Evolutionary conservation across 2,113 vertebrate genomes (phyloP), one percentile per base, ranked within the genome.

Genomic region (Nanorana parkeri): DNA sequence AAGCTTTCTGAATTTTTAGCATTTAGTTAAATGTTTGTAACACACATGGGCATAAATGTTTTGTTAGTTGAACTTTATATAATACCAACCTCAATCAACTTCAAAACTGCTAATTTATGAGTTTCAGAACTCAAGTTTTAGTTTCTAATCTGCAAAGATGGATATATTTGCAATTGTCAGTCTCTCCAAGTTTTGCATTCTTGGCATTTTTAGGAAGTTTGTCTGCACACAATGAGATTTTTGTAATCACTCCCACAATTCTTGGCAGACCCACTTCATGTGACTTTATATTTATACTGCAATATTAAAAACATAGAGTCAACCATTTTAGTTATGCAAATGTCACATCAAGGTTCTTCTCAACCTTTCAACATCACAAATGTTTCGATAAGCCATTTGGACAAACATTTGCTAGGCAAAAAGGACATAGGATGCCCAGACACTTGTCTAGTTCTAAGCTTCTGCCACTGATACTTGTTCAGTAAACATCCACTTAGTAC

Each of bases 131-230:
- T 26, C 20, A 0, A 10, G 51, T 52, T 52, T 58, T 32, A 16
- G n/a, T 19, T 20, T 73, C 11, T 21, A 21, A 73, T 72, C 69
- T 55, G 17, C 51, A 55, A 19, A 15, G 21, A 24, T 5, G 52
- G 28, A 60, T 60, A 21, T 54, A 58, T 32, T 73, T 73, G 17
- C 26, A 56, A 3, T 24, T 32, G 28, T 60, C 24, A 3, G 41
- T n/a, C 56, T 32, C 54, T 58, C 24, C 20, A 74, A 21, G 71
- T 73, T 73, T 73, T 74, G 71, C 71, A 74, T 74, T 74, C 71
- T 74, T 74, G 19, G 61, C 58, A 66, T 77, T 77, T 55, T 77
- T 77, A 51, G 51, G 26, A 66, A 54, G 41, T 52, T 64, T 77
- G 36, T 54, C 36, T 77, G 41, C 41, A 65, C 47, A 65, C 61